phyloP scores from a whole-genome alignment of 2,797 vertebrate genomes.

The Antrozous pallidus region DNA sequence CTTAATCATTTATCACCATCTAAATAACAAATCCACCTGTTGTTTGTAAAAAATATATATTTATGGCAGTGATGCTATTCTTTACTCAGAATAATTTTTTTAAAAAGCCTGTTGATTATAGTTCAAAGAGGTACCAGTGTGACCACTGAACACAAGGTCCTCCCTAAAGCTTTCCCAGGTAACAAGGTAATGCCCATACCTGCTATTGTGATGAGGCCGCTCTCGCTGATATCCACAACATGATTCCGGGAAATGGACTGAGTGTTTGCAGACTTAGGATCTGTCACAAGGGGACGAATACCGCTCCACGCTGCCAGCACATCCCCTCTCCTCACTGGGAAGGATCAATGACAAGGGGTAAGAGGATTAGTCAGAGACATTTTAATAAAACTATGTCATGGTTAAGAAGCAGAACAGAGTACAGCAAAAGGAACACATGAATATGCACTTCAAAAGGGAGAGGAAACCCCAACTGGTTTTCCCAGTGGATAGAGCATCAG shows the following conservation, averaged over 20 bases:
- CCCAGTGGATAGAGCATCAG: too few species aligned
- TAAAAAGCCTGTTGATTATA: neutral
- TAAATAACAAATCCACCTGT: neutral
- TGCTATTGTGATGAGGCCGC: conserved; percentile 94
- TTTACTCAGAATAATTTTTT: conserved; percentile 2
- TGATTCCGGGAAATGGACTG: conserved; percentile 97
- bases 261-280: conserved; percentile 94
- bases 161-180: neutral
- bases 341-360: conserved; percentile 29
- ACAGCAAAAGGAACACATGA: neutral
- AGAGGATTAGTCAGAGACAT: neutral
- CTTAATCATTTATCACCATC: neutral
- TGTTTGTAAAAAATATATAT: neutral
- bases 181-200: conserved; percentile 79
- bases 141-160: neutral
- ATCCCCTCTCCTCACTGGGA: conserved; percentile 94
- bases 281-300: conserved; percentile 94
- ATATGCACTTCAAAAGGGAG: neutral
- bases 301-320: conserved; percentile 98
- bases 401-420: neutral
- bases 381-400: neutral
- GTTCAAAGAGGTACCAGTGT: neutral
- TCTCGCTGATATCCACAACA: conserved; percentile 90
- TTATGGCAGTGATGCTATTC: neutral
- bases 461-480: neutral